A percentile compares a stretch with the other conserved stretches of the same genome.
Conservation (phyloP, 2,888 invertebrate genomes). For the Coecobrya sp. region DNA sequence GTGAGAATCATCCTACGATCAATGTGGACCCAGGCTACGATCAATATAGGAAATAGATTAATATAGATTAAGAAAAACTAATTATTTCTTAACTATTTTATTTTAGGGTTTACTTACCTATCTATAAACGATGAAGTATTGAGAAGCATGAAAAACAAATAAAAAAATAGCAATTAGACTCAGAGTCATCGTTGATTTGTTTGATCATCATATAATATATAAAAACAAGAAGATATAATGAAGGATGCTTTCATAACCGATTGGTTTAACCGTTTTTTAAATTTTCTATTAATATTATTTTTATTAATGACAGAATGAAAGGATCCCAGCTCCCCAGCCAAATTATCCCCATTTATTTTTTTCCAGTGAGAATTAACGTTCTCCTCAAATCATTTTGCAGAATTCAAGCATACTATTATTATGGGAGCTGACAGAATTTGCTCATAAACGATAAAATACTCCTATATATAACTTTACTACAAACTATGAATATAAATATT, state of each 20-base stretch:
- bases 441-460: too few species aligned
- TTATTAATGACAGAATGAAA: constrained; percentile 51
- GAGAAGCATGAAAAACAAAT: neutral
- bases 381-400: neutral
- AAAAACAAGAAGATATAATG: constrained; percentile 54
- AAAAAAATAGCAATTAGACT: too few species aligned
- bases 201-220: too few species aligned
- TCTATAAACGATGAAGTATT: neutral
- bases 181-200: too few species aligned
- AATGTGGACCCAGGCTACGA: constrained; percentile 98
- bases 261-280: constrained; percentile 56
- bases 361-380: constrained; percentile 57
- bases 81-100: too few species aligned
- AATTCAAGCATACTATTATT: neutral
- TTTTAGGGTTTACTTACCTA: too few species aligned
- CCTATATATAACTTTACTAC: neutral
- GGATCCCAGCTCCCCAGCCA: neutral
- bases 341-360: constrained; percentile 23
- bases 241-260: constrained; percentile 64
- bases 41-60: constrained; percentile 74
- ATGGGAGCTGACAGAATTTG: neutral
- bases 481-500: neutral
- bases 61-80: too few species aligned
- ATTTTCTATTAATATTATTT: neutral
- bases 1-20: constrained; percentile 97